A percentile compares a stretch with the other conserved stretches of the same genome.
These are phyloP conservation scores for Cephus runcator DNA, from an alignment of 2,888 invertebrate species.

Conservation along the genomic window DNA sequence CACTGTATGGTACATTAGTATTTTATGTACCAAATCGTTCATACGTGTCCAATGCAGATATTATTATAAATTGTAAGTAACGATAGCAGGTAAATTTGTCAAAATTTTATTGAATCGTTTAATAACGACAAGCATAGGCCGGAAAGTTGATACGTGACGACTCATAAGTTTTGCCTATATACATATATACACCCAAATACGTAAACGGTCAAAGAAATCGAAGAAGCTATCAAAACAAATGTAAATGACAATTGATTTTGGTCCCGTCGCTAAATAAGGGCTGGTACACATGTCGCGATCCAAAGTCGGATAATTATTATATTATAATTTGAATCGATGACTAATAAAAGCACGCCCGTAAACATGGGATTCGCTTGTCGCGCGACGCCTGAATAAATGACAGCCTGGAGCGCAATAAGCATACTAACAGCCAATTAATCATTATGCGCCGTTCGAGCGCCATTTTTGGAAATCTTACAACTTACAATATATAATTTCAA, in stretches of 20 bases:
- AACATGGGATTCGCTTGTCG: neutral
- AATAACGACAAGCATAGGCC: neutral
- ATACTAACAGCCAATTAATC: neutral
- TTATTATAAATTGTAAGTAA: no score
- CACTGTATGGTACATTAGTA: neutral
- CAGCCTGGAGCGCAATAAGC: neutral
- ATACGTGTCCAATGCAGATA: no score
- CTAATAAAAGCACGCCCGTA: constrained; percentile 3
- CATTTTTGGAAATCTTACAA: neutral
- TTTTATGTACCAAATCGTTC: no score
- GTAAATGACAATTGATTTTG: neutral
- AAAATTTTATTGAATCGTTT: neutral
- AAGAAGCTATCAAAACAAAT: neutral
- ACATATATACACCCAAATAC: neutral
- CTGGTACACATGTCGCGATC: constrained; percentile 5
- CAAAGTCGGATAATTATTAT: constrained; percentile 1
- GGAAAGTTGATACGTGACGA: neutral
- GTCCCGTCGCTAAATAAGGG: neutral
- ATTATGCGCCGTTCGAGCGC: neutral
- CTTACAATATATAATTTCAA: neutral
- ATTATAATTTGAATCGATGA: constrained; percentile 9
- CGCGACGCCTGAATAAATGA: neutral
- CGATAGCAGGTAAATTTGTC: neutral
- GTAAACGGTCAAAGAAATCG: neutral
- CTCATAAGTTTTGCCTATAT: neutral